Conservation (phyloP, 2,888 invertebrate genomes). For the Tiliacea aurago region DNA sequence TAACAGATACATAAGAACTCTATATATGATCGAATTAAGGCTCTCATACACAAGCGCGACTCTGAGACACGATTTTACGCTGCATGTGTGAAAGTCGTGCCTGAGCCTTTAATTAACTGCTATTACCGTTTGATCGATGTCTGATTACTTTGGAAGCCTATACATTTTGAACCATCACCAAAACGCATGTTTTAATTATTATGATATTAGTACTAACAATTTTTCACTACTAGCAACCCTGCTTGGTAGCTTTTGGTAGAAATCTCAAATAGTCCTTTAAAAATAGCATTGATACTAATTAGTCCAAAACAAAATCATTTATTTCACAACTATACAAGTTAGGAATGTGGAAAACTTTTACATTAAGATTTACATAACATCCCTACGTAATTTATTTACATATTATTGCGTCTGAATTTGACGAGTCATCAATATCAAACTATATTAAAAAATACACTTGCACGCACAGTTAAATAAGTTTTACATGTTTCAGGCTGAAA, state of each 20-base stretch:
- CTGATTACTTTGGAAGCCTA: constrained; percentile 23
- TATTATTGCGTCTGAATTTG: constrained; percentile 26
- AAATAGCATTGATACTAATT: constrained; percentile 52
- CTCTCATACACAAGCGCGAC: not conserved
- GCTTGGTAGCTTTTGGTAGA: constrained; percentile 56
- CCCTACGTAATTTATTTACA: constrained; percentile 44
- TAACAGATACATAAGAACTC: constrained; percentile 14
- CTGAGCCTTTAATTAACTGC: not conserved
- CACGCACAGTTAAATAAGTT: not conserved
- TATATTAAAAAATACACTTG: constrained; percentile 4
- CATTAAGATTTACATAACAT: constrained; percentile 33
- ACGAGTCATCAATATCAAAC: not conserved
- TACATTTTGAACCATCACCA: constrained; percentile 38
- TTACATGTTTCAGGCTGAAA: not conserved
- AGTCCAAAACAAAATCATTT: constrained; percentile 51
- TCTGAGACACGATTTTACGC: constrained; percentile 1
- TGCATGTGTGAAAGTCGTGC: not conserved
- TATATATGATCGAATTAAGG: constrained; percentile 4
- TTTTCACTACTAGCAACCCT: constrained; percentile 54
- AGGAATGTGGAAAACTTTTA: constrained; percentile 47
- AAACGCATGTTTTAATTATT: constrained; percentile 18
- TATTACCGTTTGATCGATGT: not conserved
- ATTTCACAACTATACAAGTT: constrained; percentile 55
- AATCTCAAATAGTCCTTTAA: constrained; percentile 41
- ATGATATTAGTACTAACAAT: not conserved